phyloP scores from a whole-genome alignment of 2,113 vertebrate species.

The Tetrax tetrax region DNA sequence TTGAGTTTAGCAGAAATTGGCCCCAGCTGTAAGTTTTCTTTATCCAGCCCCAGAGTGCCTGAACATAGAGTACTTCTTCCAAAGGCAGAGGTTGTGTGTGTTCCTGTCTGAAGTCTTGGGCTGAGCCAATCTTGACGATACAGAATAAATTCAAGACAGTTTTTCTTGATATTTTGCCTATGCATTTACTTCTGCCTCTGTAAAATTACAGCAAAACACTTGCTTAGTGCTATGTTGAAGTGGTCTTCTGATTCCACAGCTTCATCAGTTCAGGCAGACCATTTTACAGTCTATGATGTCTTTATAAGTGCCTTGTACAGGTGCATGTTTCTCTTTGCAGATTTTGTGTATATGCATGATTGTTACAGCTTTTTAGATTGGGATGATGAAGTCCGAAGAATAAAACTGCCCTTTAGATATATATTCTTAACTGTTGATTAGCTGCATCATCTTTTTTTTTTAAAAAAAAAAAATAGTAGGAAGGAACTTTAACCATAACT shows the following conservation, averaged over 20 bases:
- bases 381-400: background rate
- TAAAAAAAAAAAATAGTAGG: background rate
- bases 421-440: background rate
- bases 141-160: background rate
- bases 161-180: constrained; percentile 21
- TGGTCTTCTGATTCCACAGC: background rate
- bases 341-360: background rate
- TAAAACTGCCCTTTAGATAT: background rate
- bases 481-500: background rate
- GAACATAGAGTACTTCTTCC: constrained; percentile 53
- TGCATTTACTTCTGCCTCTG: background rate
- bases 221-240: background rate
- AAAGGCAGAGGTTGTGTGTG: constrained; percentile 51
- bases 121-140: constrained; percentile 1
- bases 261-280: background rate
- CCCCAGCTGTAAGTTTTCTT: constrained; percentile 45
- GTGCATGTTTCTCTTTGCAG: background rate
- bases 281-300: background rate
- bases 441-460: background rate
- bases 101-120: constrained; percentile 39
- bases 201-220: background rate
- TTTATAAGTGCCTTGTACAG: background rate
- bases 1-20: constrained; percentile 50
- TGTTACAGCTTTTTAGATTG: background rate
- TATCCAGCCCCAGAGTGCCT: constrained; percentile 14